A percentile compares a stretch with the other conserved stretches of the same genome.
Evolutionary conservation across 2,113 vertebrate species (phyloP).

Genomic region (Limanda limanda): DNA sequence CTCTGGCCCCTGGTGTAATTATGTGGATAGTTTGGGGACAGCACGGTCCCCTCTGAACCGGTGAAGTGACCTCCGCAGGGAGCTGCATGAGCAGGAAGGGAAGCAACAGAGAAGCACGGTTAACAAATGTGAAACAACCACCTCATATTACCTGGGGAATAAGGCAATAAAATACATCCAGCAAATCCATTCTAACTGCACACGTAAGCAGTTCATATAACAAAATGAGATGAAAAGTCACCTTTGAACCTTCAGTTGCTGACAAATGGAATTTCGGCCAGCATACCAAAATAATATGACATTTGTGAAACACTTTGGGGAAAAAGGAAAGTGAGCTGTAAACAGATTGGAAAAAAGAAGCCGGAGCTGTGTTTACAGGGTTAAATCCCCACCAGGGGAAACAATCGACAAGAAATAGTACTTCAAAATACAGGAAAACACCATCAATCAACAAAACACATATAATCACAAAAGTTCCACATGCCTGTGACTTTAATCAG

Average conservation of each 20-base stretch:
- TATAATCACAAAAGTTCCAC: slow-evolving; percentile 25
- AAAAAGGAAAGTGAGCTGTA: slow-evolving; percentile 20
- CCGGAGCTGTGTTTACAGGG: slow-evolving; percentile 11
- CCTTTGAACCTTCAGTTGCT: slow-evolving; percentile 47
- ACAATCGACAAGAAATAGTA: slow-evolving; percentile 15
- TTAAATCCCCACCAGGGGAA: slow-evolving; percentile 13
- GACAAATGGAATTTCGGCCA: slow-evolving; percentile 39
- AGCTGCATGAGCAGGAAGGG: slow-evolving; percentile 79
- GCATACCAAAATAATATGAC: slow-evolving; percentile 18
- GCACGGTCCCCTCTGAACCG: slow-evolving; percentile 94
- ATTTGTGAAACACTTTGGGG: slow-evolving; percentile 43
- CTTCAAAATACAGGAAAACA: slow-evolving; percentile 39
- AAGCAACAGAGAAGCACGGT: slow-evolving; percentile 50
- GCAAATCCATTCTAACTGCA: slow-evolving; percentile 42
- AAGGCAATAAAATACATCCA: slow-evolving; percentile 50
- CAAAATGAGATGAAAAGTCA: slow-evolving; percentile 45
- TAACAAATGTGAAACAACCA: slow-evolving; percentile 53
- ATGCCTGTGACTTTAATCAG: slow-evolving; percentile 32
- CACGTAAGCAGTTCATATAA: slow-evolving; percentile 45
- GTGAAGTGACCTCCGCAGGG: slow-evolving; percentile 96
- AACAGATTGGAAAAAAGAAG: background rate
- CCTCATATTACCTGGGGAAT: slow-evolving; percentile 43
- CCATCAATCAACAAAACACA: slow-evolving; percentile 48
- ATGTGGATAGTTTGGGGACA: slow-evolving; percentile 97
- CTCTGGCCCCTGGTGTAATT: slow-evolving; percentile 95